Conservation (phyloP, 92 coral and sea anemone species). For the Micromussa lordhowensis region DNA sequence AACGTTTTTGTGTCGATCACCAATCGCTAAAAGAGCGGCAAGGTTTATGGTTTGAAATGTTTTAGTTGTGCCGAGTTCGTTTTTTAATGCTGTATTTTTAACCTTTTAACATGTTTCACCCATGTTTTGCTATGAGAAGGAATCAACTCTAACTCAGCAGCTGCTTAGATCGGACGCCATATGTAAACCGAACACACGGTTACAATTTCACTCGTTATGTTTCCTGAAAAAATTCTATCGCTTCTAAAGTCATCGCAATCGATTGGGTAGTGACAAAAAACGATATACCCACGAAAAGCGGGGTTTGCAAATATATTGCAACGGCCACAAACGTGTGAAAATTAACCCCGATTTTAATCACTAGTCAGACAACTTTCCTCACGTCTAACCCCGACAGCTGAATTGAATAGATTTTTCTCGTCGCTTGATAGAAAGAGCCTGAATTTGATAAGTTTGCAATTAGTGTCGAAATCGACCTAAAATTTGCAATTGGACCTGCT, state of each 20-base stretch:
- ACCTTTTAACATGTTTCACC: background rate
- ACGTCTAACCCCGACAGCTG: constrained; percentile 17
- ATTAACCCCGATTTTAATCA: constrained; percentile 4
- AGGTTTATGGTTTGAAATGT: background rate
- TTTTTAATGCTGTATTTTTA: background rate
- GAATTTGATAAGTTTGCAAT: constrained; percentile 46
- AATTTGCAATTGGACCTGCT: constrained; percentile 44
- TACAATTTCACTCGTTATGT: background rate
- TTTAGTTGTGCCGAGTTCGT: background rate
- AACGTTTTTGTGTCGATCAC: background rate
- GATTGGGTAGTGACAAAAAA: background rate
- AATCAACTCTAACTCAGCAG: background rate
- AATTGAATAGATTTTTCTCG: background rate
- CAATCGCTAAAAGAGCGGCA: background rate
- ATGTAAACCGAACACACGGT: constrained; percentile 28
- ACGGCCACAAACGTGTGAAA: constrained; percentile 9
- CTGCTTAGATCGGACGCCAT: constrained; percentile 17
- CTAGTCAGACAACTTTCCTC: background rate
- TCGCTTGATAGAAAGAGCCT: constrained; percentile 1
- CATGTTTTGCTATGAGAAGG: background rate
- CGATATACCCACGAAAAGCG: background rate
- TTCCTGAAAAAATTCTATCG: background rate
- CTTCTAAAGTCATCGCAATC: background rate
- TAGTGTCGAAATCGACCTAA: constrained; percentile 32
- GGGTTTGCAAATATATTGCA: background rate